phyloP scores from a whole-genome alignment of 2,113 vertebrate genomes.

The Pseudorhombus dupliciocellatus region DNA sequence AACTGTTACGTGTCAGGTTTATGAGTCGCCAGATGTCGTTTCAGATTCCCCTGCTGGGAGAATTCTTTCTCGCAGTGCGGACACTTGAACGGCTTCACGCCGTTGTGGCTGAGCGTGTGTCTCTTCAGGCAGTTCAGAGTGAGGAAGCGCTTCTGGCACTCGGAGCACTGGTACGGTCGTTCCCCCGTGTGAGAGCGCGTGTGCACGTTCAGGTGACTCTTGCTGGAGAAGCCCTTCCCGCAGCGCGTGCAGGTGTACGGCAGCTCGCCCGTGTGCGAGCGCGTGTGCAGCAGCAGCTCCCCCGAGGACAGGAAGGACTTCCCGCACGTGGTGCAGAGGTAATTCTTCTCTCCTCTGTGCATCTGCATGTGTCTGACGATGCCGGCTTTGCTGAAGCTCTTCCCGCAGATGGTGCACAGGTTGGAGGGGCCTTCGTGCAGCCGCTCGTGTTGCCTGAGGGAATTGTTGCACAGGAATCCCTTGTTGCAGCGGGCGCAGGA shows the following conservation, averaged over 20 bases:
- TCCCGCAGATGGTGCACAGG: slow-evolving; percentile 63
- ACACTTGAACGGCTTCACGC: slow-evolving; percentile 68
- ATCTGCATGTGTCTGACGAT: slow-evolving; percentile 66
- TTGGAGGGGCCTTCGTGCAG: slow-evolving; percentile 55
- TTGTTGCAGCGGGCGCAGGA: slow-evolving; percentile 63
- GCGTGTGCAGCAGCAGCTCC: slow-evolving; percentile 67
- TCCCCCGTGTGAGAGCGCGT: slow-evolving; percentile 68
- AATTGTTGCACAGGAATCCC: slow-evolving; percentile 62
- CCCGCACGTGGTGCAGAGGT: slow-evolving; percentile 67
- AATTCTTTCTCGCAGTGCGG: slow-evolving; percentile 59
- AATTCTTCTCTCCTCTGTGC: slow-evolving; percentile 71
- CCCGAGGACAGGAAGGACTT: slow-evolving; percentile 71
- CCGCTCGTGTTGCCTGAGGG: slow-evolving; percentile 65
- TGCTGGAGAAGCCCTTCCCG: slow-evolving; percentile 69
- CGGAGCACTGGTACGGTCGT: slow-evolving; percentile 60
- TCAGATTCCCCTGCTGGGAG: slow-evolving; percentile 73
- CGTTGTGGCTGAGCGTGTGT: slow-evolving; percentile 67
- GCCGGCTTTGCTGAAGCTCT: slow-evolving; percentile 60
- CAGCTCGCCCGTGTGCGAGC: slow-evolving; percentile 68
- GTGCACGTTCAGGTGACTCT: slow-evolving; percentile 66
- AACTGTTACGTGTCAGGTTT: slow-evolving; percentile 31
- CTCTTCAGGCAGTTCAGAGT: slow-evolving; percentile 70
- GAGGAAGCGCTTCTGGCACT: slow-evolving; percentile 69
- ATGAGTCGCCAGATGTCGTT: slow-evolving; percentile 65
- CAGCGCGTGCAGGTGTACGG: slow-evolving; percentile 70